phyloP scores from a whole-genome alignment of 92 coral and sea anemone species.

The Umimayanthus chanpuru region DNA sequence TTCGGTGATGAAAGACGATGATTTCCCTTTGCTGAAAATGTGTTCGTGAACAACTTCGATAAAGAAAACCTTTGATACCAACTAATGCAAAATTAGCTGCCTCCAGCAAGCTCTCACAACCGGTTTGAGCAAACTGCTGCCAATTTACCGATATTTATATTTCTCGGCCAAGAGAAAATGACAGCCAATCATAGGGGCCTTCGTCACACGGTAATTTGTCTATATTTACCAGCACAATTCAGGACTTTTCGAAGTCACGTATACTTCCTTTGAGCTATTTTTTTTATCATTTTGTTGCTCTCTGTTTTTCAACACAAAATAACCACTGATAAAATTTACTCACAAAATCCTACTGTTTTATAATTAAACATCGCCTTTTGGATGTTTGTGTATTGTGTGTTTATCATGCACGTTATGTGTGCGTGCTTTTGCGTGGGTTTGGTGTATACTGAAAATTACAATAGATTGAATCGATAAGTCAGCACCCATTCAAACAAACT shows the following conservation, averaged over 20 bases:
- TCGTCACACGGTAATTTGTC: background rate
- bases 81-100: background rate
- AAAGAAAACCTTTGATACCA: too few relatives aligned
- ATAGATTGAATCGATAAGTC: too few relatives aligned
- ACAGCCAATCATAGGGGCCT: background rate
- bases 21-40: background rate
- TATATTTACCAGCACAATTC: background rate
- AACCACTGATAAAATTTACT: background rate
- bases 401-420: background rate
- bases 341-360: background rate
- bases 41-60: background rate
- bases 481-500: too few relatives aligned
- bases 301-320: background rate
- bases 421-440: background rate
- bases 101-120: background rate
- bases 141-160: background rate
- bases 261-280: background rate
- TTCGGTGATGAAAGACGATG: background rate
- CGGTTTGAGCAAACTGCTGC: background rate
- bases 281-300: background rate
- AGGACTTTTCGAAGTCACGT: background rate
- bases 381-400: background rate
- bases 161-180: background rate
- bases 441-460: too few relatives aligned
- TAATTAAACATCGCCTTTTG: background rate